phyloP scores from a whole-genome alignment of 2,797 vertebrate genomes.

The Pseudopleuronectes americanus region DNA sequence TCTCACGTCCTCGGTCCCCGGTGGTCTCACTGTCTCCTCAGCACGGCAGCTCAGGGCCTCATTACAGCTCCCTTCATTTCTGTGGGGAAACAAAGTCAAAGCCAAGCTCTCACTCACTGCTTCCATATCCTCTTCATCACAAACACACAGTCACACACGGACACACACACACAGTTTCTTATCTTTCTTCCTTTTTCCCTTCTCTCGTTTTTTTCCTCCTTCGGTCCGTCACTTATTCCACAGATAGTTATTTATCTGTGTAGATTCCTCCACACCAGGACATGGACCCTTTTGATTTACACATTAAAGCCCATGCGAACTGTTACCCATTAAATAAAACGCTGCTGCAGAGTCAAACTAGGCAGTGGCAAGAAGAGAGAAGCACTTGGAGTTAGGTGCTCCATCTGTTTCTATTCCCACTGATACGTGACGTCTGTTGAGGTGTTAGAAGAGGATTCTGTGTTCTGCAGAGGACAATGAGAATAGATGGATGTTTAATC shows the following conservation, averaged over 20 bases:
- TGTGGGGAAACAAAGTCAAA: slow-evolving; percentile 62
- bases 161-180: background rate
- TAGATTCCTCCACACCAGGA: slow-evolving; percentile 22
- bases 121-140: slow-evolving; percentile 5
- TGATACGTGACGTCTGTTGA: background rate
- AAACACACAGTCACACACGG: slow-evolving; percentile 20
- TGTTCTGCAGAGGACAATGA: background rate
- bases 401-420: background rate
- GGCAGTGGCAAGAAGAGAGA: slow-evolving; percentile 21
- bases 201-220: background rate
- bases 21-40: slow-evolving; percentile 45
- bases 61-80: slow-evolving; percentile 76
- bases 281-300: slow-evolving; percentile 56
- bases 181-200: background rate
- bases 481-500: background rate
- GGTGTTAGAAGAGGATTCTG: background rate
- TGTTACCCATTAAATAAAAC: slow-evolving; percentile 17
- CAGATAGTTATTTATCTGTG: slow-evolving; percentile 41
- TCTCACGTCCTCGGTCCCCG: slow-evolving; percentile 39
- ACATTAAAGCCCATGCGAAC: slow-evolving; percentile 58
- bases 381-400: background rate
- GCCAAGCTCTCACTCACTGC: slow-evolving; percentile 45
- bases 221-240: slow-evolving; percentile 36
- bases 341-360: slow-evolving; percentile 17
- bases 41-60: slow-evolving; percentile 70